These are phyloP conservation scores for Otus scops DNA, from an alignment of 2,797 vertebrate genomes.

Conservation along the genomic window DNA sequence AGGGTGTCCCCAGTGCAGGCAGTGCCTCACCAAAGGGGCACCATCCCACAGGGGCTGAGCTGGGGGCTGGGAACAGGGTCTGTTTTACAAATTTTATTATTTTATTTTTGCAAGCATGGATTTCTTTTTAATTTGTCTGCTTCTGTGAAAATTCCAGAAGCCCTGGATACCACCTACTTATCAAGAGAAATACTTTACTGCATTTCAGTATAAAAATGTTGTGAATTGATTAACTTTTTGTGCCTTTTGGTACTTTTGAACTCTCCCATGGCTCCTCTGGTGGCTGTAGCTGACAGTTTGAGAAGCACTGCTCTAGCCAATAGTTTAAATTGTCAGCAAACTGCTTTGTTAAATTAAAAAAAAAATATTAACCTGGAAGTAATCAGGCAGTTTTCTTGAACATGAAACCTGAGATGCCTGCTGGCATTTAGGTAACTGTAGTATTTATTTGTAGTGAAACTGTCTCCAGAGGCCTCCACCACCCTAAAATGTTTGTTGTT, in stretches of 20 bases:
- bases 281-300: background rate
- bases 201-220: background rate
- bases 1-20: background rate
- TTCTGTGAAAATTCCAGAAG: background rate
- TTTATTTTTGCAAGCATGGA: background rate
- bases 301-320: background rate
- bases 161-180: background rate
- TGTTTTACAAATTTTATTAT: background rate
- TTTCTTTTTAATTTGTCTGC: background rate
- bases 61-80: background rate
- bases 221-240: background rate
- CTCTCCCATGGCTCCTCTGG: background rate
- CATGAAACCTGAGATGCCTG: background rate
- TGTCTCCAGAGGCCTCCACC: conserved; percentile 6
- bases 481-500: background rate
- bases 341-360: background rate
- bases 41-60: background rate
- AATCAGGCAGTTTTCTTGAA: background rate
- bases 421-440: background rate
- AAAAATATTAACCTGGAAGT: background rate
- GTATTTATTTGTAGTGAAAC: background rate
- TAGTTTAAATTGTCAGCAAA: background rate
- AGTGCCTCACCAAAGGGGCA: background rate
- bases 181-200: background rate
- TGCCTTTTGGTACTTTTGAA: background rate